A percentile compares a stretch with the other conserved stretches of the same genome.
phyloP scores from a whole-genome alignment of 2,888 invertebrate genomes.

The Smittia aterrima region DNA sequence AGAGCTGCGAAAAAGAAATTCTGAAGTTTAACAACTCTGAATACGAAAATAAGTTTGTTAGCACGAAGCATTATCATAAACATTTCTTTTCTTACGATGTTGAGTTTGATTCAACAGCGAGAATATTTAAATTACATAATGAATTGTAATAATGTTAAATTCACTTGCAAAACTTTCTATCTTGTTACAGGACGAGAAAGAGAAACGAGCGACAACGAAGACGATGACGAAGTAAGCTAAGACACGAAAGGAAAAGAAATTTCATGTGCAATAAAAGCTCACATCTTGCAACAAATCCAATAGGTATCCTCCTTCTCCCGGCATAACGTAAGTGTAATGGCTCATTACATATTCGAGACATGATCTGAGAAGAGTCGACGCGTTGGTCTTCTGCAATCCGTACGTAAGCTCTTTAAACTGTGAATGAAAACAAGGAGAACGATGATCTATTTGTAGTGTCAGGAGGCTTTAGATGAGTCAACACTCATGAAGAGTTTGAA shows the following conservation, averaged over 20 bases:
- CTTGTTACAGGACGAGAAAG: too few species aligned
- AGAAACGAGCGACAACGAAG: too few species aligned
- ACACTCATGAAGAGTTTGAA: neutral
- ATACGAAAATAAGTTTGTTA: neutral
- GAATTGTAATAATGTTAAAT: neutral
- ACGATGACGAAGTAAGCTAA: neutral
- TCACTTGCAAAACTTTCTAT: too few species aligned
- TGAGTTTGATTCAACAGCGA: slow-evolving; percentile 26
- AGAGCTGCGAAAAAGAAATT: neutral
- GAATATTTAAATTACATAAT: slow-evolving; percentile 27
- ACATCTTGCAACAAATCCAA: slow-evolving; percentile 53
- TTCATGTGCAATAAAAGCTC: slow-evolving; percentile 43
- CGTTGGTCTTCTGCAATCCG: slow-evolving; percentile 53
- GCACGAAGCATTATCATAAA: slow-evolving; percentile 28
- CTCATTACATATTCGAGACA: slow-evolving; percentile 51
- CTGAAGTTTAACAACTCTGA: neutral
- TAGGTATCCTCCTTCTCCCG: slow-evolving; percentile 53
- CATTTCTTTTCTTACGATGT: neutral
- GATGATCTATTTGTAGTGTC: neutral
- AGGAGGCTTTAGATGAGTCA: too few species aligned
- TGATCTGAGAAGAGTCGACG: slow-evolving; percentile 51
- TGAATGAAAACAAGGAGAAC: slow-evolving; percentile 13
- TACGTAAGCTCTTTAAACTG: slow-evolving; percentile 51
- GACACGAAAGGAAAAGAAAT: neutral
- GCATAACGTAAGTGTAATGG: slow-evolving; percentile 50